Base-by-base conservation (phyloP, 2,888 invertebrate species). In the Drosophila lutescens region DNA sequence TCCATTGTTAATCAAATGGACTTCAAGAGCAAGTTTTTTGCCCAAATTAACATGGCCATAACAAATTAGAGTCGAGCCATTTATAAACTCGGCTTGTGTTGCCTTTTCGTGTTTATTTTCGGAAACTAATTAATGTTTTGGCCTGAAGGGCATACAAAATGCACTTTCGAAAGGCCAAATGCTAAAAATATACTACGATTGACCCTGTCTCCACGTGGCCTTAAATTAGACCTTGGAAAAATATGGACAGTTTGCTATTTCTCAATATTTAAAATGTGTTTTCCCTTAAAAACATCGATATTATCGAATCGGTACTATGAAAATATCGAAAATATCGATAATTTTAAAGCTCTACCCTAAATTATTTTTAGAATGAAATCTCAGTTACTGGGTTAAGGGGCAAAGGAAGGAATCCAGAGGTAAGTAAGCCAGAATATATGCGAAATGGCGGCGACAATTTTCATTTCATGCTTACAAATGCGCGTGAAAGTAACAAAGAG, bases 1-100 rank as follows among this genome's bases (percentile, higher is more conserved):
- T 79, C 30, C 43, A 79, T 79, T 79, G 82, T 79, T 82, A 75
- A 75, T 77, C 68, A 79, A 82, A 82, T 82, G 75, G 66, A 77
- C 82, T 75, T 72, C 47, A 53, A 75, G 66, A 65, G 56, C 50
- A 77, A 75, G 75, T 69, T 63, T 75, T 82, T 76, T 47, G 63
- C 46, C 57, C 77, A 77, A 79, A 82, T 79, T 72, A 79, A 77
- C 65, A 79, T 66, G 72, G 65, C 50, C 72, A 63, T 63, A 81
- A 54, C 54, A 60, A 73, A 65, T 60, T 61, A 57, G 49, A 30
- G 49, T 32, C 53, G 32, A 51, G 50, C 55, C 43, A 51, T 32
- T 61, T 40, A 17, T 30, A 36, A 40, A 17, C 46, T n/a, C 13
- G 30, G 17, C 32, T 23, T 40, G 46, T 40, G 46, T 47, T 62